Evolutionary conservation across 2,797 vertebrate genomes (phyloP), one percentile per base, ranked within the genome.

Genomic region (Momotus momota): DNA sequence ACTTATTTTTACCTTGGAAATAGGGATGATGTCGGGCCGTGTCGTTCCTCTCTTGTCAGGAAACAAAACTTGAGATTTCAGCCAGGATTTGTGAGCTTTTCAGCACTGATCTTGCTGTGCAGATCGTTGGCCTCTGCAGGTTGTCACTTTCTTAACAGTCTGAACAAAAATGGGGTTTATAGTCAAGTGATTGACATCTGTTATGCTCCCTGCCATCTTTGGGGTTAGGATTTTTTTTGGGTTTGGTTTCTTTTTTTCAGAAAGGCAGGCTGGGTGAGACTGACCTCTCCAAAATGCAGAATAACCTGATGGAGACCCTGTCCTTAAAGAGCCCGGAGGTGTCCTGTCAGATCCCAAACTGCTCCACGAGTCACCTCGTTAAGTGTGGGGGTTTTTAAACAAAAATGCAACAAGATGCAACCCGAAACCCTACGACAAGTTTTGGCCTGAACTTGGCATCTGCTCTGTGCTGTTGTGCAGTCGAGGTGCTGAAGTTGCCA

Each of bases 401-500:
- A 48, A 92, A 96, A 95, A 48, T 31, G 41, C 66, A 77, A 23
- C 61, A 41, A 75, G 86, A 45, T 86, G 86, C 80, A 95, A 94
- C 82, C 78, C 0, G 75, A 96, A 96, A 90, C 91, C 86, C 64
- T 64, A 0, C 49, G 43, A 95, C 96, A 96, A 94, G 96, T 96
- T 96, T 95, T 96, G 92, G 84, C 97, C 96, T 97, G 97, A 97
- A 17, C 74, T 93, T 96, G 96, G 96, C 96, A 84, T 35, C 84
- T 72, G 1, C 35, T 67, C 83, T 52, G 3, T 54, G 92, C 81
- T 94, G 78, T 93, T 90, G 1, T 8, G 94, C 90, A 95, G 95
- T 48, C 7, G 7, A 90, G 74, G 78, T 57, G 26, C 81, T 82
- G 57, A 72, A 96, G 79, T 96, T 97, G 95, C 95, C 96, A 96